Percentiles rank a stretch among this genome's conserved stretches.
Evolutionary conservation across 2,113 vertebrate genomes (phyloP).

Genomic region (Lynx canadensis): DNA sequence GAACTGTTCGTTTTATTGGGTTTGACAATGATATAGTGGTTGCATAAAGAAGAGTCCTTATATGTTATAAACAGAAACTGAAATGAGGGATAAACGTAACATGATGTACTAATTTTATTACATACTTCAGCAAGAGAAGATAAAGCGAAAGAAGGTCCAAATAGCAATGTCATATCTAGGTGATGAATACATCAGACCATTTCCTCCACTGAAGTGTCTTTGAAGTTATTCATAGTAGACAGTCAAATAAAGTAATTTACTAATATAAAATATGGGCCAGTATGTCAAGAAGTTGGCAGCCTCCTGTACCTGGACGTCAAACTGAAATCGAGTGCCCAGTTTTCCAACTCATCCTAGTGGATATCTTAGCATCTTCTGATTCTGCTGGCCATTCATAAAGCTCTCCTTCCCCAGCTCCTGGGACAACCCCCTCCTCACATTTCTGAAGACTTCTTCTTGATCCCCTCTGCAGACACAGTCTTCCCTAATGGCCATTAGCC

Average conservation of each 20-base stretch:
- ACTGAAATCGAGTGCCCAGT: background rate
- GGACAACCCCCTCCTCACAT: background rate
- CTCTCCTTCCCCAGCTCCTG: background rate
- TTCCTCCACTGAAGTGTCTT: background rate
- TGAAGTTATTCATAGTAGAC: background rate
- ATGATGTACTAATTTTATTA: background rate
- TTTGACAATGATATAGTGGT: background rate
- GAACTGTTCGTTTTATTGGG: background rate
- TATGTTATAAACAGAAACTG: background rate
- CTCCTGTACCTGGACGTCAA: background rate
- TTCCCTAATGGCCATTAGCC: background rate
- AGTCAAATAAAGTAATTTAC: background rate
- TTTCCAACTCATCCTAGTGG: background rate
- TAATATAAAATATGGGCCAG: background rate
- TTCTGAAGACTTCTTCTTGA: background rate
- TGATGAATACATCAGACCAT: background rate
- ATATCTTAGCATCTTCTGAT: background rate
- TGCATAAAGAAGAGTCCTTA: background rate
- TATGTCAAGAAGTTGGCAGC: background rate
- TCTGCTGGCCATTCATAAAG: background rate
- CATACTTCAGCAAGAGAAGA: background rate
- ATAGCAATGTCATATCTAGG: background rate
- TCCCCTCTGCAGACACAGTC: background rate
- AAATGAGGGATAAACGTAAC: background rate
- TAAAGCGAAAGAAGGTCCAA: background rate